Evolutionary conservation across 23 tunicate species (phyloP).

Genomic region (Oikopleura dioica): DNA sequence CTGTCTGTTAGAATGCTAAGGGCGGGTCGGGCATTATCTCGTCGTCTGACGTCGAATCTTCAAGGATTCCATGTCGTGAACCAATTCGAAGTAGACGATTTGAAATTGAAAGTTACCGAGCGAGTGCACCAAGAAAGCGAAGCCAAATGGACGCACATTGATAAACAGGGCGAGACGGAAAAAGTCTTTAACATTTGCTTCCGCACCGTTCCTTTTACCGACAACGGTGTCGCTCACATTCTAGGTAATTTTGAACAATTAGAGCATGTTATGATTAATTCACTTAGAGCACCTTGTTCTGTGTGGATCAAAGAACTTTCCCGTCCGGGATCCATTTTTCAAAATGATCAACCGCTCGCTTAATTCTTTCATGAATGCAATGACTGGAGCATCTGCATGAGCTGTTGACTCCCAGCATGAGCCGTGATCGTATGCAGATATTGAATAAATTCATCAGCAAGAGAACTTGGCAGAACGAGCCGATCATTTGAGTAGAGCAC

Average conservation of each 20-base stretch:
- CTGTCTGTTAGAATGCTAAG: constrained; percentile 3
- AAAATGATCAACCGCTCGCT: constrained; percentile 95
- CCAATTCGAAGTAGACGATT: not conserved
- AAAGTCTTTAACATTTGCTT: constrained; percentile 30
- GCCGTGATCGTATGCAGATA: no score
- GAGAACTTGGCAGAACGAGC: no score
- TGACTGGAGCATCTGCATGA: constrained; percentile 98
- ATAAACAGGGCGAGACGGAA: not conserved
- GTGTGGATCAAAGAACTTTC: constrained; percentile 68
- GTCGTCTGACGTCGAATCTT: not conserved
- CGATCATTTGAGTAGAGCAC: no score
- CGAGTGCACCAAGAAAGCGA: not conserved
- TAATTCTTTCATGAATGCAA: constrained; percentile 88
- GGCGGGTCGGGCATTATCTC: not conserved
- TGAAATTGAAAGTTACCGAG: not conserved
- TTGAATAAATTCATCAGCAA: no score
- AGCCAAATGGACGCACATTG: constrained; percentile 11
- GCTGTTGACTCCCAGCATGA: no score
- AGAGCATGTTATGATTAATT: no score
- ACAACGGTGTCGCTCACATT: constrained; percentile 88
- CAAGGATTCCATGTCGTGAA: not conserved
- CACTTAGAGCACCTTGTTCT: constrained; percentile 64
- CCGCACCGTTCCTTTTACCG: constrained; percentile 68
- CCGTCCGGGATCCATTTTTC: constrained; percentile 93
- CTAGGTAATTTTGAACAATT: no score